Evolutionary conservation across 2,113 vertebrate species (phyloP).

Genomic region (Syrrhaptes paradoxus): DNA sequence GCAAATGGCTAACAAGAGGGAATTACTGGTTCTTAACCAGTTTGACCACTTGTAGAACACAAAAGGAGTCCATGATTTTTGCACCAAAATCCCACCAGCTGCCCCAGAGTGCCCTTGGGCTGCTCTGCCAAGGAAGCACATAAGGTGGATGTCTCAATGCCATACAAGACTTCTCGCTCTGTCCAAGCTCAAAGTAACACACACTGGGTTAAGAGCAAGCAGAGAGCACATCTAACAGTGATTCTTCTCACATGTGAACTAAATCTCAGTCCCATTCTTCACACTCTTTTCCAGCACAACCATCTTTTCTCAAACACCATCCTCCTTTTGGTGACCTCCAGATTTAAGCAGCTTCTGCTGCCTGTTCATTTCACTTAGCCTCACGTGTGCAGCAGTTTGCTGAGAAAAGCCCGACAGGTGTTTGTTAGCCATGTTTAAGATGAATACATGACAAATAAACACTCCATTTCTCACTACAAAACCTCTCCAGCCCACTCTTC

Average conservation of each 20-base stretch:
- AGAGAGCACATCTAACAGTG: not conserved
- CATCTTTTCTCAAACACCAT: not conserved
- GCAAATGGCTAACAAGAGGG: no score
- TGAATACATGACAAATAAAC: not conserved
- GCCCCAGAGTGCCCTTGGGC: no score
- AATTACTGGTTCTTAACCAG: not conserved
- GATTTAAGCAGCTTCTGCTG: no score
- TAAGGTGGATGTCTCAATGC: not conserved
- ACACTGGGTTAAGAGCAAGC: rapidly evolving
- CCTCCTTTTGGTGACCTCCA: no score
- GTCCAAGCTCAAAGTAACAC: not conserved
- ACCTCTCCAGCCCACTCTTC: not conserved
- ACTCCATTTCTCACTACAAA: not conserved
- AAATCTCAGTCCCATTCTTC: not conserved
- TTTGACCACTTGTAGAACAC: not conserved
- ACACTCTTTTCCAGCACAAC: not conserved
- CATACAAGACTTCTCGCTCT: no score
- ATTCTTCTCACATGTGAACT: not conserved
- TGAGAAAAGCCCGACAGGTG: not conserved
- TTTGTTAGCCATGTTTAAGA: not conserved
- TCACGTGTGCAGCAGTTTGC: rapidly evolving
- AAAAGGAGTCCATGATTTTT: not conserved
- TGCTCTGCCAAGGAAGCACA: no score
- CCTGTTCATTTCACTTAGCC: not conserved
- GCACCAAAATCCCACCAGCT: rapidly evolving